Percentiles rank a stretch among this genome's conserved stretches.
phyloP scores from a whole-genome alignment of 2,797 vertebrate genomes.

The Pipistrellus pipistrellus region DNA sequence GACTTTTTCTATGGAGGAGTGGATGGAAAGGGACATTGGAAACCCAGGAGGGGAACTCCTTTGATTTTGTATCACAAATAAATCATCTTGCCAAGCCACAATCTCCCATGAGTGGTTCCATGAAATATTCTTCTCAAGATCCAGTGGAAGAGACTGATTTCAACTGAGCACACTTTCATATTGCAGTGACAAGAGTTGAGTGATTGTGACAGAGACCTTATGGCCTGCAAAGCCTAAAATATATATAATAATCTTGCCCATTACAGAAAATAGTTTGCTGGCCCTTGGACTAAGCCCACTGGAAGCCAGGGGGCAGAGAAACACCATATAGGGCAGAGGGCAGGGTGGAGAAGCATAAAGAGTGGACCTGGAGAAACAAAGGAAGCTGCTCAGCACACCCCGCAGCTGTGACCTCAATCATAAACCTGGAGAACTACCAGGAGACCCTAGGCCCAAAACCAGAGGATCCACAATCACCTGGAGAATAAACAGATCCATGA shows the following conservation, averaged over 20 bases:
- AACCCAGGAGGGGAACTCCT: not conserved
- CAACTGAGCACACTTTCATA: not conserved
- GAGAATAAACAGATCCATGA: not conserved
- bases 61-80: not conserved
- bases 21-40: not conserved
- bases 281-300: not conserved
- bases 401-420: not conserved
- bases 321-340: not conserved
- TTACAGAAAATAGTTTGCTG: not conserved
- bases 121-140: not conserved
- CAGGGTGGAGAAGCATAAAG: not conserved
- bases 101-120: not conserved
- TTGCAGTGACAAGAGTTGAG: not conserved
- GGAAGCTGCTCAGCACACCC: too few species aligned
- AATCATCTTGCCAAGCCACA: not conserved
- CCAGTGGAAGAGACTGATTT: not conserved
- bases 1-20: not conserved
- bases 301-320: not conserved
- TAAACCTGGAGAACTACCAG: not conserved
- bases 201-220: not conserved
- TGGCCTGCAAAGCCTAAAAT: not conserved
- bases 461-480: not conserved
- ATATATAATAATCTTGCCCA: not conserved
- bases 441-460: not conserved
- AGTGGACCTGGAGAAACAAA: accelerated